phyloP scores from a whole-genome alignment of 2,888 invertebrate genomes.

The Asteroscopus sphinx region DNA sequence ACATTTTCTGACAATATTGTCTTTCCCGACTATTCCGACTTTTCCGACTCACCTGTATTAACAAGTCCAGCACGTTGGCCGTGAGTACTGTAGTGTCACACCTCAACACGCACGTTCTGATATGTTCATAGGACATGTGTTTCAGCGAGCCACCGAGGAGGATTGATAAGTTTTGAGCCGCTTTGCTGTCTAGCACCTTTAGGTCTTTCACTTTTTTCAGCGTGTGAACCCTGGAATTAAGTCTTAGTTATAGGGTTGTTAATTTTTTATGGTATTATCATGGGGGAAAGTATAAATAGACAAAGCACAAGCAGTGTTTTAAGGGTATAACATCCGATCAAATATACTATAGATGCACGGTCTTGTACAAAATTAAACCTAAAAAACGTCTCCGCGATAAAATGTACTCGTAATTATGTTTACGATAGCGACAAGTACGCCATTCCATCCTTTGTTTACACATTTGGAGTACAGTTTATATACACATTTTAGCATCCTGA shows the following conservation, averaged over 20 bases:
- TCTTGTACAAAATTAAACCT: too few species aligned
- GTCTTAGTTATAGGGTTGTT: slow-evolving; percentile 10
- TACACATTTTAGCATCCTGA: too few species aligned
- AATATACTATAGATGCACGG: too few species aligned
- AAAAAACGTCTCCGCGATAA: too few species aligned
- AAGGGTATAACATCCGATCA: too few species aligned
- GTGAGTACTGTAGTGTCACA: slow-evolving; percentile 96
- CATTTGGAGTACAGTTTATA: too few species aligned
- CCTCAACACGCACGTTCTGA: slow-evolving; percentile 94
- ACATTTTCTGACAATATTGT: too few species aligned
- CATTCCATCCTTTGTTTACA: too few species aligned
- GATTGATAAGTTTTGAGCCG: slow-evolving; percentile 97
- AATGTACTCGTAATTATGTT: too few species aligned
- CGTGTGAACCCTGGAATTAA: slow-evolving; percentile 88
- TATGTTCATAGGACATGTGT: slow-evolving; percentile 95
- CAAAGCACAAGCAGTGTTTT: too few species aligned
- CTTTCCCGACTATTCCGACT: background rate
- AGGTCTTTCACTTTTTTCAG: slow-evolving; percentile 97
- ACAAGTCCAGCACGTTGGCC: slow-evolving; percentile 96
- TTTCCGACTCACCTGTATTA: slow-evolving; percentile 91
- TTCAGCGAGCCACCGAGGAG: slow-evolving; percentile 96
- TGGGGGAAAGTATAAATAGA: too few species aligned
- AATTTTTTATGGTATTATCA: background rate
- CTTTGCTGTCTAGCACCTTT: slow-evolving; percentile 97
- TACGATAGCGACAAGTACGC: too few species aligned